These are phyloP conservation scores for Pogona vitticeps DNA, from an alignment of 2,113 vertebrate species.

Conservation along the genomic window DNA sequence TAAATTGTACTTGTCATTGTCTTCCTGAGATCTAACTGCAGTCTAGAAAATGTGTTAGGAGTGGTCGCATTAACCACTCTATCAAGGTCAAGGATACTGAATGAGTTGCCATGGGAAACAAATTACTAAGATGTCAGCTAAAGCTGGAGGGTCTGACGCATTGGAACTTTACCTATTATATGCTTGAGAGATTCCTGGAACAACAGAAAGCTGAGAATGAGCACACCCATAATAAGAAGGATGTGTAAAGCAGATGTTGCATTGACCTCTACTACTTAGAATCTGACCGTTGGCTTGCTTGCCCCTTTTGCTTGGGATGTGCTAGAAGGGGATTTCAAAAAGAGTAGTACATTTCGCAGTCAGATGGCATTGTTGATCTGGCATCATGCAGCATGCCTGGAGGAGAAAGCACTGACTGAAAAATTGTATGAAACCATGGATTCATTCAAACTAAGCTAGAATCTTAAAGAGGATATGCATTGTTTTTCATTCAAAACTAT, in stretches of 20 bases:
- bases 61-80: slow-evolving; percentile 55
- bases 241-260: slow-evolving; percentile 65
- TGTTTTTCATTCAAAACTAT: too few relatives aligned
- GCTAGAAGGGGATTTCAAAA: slow-evolving; percentile 48
- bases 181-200: slow-evolving; percentile 68
- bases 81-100: slow-evolving; percentile 64
- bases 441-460: not conserved
- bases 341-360: not conserved
- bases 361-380: not conserved
- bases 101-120: slow-evolving; percentile 72
- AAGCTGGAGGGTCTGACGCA: slow-evolving; percentile 65
- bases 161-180: slow-evolving; percentile 70
- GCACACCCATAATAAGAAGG: slow-evolving; percentile 52
- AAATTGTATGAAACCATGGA: not conserved
- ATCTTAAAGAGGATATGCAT: not conserved
- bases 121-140: slow-evolving; percentile 68
- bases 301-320: slow-evolving; percentile 41
- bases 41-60: slow-evolving; percentile 34
- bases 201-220: slow-evolving; percentile 61
- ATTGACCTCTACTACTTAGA: slow-evolving; percentile 49
- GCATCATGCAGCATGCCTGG: too few relatives aligned
- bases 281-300: not conserved
- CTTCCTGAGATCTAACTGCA: fast-evolving
- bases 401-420: not conserved
- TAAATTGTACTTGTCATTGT: slow-evolving; percentile 23